Base-by-base conservation (phyloP, 2,888 invertebrate species). In the Galerucella calmariensis region DNA sequence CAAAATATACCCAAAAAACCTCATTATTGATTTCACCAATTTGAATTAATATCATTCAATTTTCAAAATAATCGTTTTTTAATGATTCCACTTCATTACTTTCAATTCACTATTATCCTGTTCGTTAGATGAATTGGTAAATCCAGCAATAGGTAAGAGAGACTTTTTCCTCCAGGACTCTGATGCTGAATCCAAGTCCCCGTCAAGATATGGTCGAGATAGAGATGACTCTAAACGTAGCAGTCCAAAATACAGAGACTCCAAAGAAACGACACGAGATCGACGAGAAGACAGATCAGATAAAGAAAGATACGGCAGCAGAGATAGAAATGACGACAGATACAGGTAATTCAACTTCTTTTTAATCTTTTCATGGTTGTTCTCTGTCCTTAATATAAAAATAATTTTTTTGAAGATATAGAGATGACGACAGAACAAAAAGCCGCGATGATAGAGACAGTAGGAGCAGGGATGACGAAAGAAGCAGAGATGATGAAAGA, bases 121-220 rank as follows among this genome's bases (percentile, higher is more conserved):
- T 78, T 75, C 75, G 73, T 62, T 76, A 78, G 78, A 76, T 75
- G 78, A 71, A 62, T 78, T 76, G 77, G 74, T 75, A 78, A 79
- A 78, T 79, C 79, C 80, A 79, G 78, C 79, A 71, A 81, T 83
- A 83, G 84, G 83, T 86, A 84, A 85, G 84, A 80, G 79, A 77
- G 77, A 80, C 80, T 83, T 85, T 86, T 86, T 85, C 79, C 81
- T 84, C 83, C 86, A 86, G 86, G 86, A 85, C 75, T 86, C 86
- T 16, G 83, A 83, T 79, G 83, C 83, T 73, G 84, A 75, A 78
- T 77, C 77, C 51, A 78, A 78, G 66, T 63, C 73, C 11, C 75
- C 74, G 5, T 63, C 66, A 12, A 78, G 68, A 74, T 51, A 66
- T 48, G 27, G 70, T 56, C 67, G 75, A 16, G 75, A 75, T 16